Base-by-base conservation (phyloP, 2,797 vertebrate species). In the Salarias fasciatus region DNA sequence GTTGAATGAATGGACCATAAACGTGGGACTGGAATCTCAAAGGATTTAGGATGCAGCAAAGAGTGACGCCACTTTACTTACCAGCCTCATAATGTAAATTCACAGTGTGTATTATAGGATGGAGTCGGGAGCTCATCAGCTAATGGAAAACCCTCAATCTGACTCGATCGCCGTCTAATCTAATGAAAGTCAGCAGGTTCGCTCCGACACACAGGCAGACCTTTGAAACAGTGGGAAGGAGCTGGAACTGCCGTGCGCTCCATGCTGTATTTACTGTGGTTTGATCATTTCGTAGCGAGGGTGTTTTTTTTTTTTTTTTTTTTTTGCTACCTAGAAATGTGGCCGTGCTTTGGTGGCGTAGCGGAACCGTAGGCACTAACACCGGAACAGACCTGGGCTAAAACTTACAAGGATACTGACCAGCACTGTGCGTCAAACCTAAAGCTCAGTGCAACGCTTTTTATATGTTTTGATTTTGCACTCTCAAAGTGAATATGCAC, bases 271-370 rank as follows among this genome's bases (percentile, higher is more conserved):
- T 79, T 77, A 42, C 52, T 53, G 54, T 63, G 70, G 63, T 83
- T 13, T 49, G 50, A 72, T 79, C 72, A 63, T 75, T 67, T 69
- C 51, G 78, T 77, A 56, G 72, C 67, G 43, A 72, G 67, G 64
- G 47, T 82, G 69, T 81, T 78, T n/a, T n/a, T n/a, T n/a, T 79
- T 80, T 77, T 77, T n/a, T n/a, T n/a, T n/a, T n/a, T n/a, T n/a
- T n/a, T n/a, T 79, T 80, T 79, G 53, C 74, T 77, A 62, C 65
- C 75, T 81, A 83, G 69, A 75, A 75, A 60, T 1, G 62, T 78
- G 46, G 67, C 50, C 75, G 84, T 86, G 67, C 67, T 72, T 74
- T 71, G 63, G 61, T 82, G 77, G 60, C 33, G 54, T 84, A 83
- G 75, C 75, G 63, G 63, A 77, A 56, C 53, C 43, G 46, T 75